Conservation (phyloP, 2,113 vertebrate species). For the Poicephalus meyeri region DNA sequence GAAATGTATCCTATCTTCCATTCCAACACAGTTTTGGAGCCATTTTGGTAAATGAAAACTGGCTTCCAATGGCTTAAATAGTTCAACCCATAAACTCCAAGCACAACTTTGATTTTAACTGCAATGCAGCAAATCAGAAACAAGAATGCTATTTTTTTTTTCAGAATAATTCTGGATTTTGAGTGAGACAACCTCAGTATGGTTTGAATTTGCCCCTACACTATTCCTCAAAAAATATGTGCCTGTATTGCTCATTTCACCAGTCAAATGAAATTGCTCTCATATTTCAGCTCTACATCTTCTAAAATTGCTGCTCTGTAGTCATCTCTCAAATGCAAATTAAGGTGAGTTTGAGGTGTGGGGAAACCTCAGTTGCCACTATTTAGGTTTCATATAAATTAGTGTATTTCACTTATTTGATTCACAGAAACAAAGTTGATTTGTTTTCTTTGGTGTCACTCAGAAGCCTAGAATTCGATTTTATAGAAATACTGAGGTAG, state of each 20-base stretch:
- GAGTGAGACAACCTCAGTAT: neutral
- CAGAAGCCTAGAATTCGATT: slow-evolving; percentile 59
- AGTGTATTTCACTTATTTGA: slow-evolving; percentile 33
- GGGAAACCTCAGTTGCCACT: slow-evolving; percentile 2
- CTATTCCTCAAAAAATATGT: neutral
- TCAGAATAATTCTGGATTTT: neutral
- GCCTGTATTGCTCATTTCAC: slow-evolving; percentile 25
- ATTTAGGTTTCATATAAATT: slow-evolving; percentile 41
- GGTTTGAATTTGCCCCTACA: neutral
- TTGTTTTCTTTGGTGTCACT: slow-evolving; percentile 35
- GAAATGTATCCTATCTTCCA: neutral
- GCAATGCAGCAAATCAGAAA: neutral
- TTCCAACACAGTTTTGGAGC: neutral
- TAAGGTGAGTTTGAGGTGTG: neutral
- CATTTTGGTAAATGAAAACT: neutral
- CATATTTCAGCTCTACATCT: neutral
- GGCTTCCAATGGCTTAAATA: neutral
- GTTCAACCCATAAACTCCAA: neutral
- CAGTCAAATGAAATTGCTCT: slow-evolving; percentile 26
- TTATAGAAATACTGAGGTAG: slow-evolving; percentile 54
- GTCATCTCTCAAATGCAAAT: slow-evolving; percentile 12
- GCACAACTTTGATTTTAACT: neutral
- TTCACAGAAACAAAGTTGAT: slow-evolving; percentile 34
- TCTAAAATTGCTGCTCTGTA: slow-evolving; percentile 23
- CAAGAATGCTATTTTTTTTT: neutral